These are phyloP conservation scores for Ectropis grisescens DNA, from an alignment of 1,140 invertebrate species.

Conservation along the genomic window DNA sequence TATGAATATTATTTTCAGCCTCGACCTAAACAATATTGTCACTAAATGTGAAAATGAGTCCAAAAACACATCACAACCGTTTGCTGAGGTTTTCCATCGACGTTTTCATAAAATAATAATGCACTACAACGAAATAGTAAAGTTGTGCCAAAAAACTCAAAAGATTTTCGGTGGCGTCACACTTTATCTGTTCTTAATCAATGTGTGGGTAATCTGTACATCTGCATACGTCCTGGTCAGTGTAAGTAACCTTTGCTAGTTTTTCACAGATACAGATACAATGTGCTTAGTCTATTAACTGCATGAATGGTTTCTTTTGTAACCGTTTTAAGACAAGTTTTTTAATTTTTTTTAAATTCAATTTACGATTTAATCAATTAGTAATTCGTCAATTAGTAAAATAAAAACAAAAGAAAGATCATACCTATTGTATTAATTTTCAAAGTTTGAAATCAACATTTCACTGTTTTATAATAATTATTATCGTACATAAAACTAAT, in stretches of 20 bases:
- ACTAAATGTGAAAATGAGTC: conserved; percentile 20
- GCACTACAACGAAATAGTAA: conserved; percentile 40
- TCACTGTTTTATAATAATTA: too few species aligned
- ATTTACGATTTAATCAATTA: too few species aligned
- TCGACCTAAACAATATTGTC: conserved; percentile 26
- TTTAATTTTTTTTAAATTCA: too few species aligned
- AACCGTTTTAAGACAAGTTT: too few species aligned
- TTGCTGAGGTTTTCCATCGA: conserved; percentile 11
- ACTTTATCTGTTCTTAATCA: conserved; percentile 33
- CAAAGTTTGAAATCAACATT: too few species aligned
- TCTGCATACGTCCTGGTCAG: conserved; percentile 35
- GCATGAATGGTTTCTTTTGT: too few species aligned
- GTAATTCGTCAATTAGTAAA: too few species aligned
- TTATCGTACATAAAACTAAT: too few species aligned
- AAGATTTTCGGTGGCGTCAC: conserved; percentile 29
- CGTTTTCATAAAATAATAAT: conserved; percentile 26
- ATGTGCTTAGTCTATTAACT: too few species aligned
- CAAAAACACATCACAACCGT: conserved; percentile 5
- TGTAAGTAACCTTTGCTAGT: conserved; percentile 20
- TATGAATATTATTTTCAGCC: conserved; percentile 17
- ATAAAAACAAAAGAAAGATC: too few species aligned
- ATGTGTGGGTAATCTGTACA: conserved; percentile 42
- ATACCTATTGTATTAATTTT: too few species aligned
- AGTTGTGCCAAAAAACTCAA: conserved; percentile 18
- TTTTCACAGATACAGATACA: too few species aligned